Conservation (phyloP, 2,888 invertebrate genomes). For the Meiosimyza decipiens region DNA sequence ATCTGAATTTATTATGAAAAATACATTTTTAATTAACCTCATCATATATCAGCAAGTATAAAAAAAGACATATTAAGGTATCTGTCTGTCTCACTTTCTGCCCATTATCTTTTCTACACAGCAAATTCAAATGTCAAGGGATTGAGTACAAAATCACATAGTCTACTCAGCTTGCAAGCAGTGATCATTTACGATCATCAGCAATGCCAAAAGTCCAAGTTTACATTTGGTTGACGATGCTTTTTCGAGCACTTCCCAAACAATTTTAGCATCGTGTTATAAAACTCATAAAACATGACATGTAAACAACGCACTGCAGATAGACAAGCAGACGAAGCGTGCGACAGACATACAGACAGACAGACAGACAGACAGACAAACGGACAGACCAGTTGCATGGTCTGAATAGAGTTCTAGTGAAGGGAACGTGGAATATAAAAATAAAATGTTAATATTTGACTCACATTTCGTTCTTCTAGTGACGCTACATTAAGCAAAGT, state of each 20-base stretch:
- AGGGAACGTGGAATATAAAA: neutral
- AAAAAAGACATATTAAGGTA: neutral
- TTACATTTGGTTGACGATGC: conserved; percentile 2
- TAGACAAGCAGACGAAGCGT: neutral
- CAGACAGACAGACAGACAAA: neutral
- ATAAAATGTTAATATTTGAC: neutral
- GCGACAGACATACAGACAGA: neutral
- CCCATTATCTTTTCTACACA: conserved; percentile 33
- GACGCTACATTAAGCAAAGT: no score
- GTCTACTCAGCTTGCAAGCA: conserved; percentile 26
- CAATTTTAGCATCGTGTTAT: conserved; percentile 9
- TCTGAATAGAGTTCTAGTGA: neutral
- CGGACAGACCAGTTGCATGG: conserved; percentile 6
- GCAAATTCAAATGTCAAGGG: conserved; percentile 43
- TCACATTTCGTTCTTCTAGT: conserved; percentile 1
- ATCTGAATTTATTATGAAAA: no score
- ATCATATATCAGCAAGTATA: neutral
- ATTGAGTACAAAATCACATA: conserved; percentile 16
- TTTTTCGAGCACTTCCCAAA: conserved; percentile 4
- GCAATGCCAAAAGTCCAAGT: conserved; percentile 26
- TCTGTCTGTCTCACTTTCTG: conserved; percentile 34
- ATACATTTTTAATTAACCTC: neutral
- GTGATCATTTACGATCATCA: conserved; percentile 43
- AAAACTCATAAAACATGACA: conserved; percentile 20
- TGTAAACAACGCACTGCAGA: conserved; percentile 5